Evolutionary conservation across 2,113 vertebrate genomes (phyloP).

Genomic region (Motacilla tschutschensis): DNA sequence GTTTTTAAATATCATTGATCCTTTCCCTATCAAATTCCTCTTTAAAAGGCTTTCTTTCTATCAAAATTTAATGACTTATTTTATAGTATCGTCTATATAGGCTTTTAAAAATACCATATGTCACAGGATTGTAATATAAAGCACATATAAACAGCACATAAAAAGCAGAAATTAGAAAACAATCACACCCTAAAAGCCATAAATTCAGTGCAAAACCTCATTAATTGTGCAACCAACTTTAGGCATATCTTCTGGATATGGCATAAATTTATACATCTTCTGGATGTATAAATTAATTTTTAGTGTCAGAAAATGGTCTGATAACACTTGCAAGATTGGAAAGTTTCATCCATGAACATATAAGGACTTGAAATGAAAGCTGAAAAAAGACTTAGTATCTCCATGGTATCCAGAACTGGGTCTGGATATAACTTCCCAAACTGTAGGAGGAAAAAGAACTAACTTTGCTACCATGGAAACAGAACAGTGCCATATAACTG

Average conservation of each 20-base stretch:
- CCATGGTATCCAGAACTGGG: conserved; percentile 26
- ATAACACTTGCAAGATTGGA: background rate
- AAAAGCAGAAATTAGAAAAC: background rate
- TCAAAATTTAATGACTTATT: background rate
- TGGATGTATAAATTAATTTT: background rate
- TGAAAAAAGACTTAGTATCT: conserved; percentile 13
- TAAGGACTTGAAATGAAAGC: background rate
- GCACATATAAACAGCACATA: background rate
- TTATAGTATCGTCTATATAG: background rate
- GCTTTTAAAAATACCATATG: background rate
- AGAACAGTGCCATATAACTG: background rate
- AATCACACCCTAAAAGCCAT: background rate
- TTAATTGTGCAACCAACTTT: background rate
- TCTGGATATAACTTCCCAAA: conserved; percentile 36
- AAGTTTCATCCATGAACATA: background rate
- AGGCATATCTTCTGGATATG: background rate
- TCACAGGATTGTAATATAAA: background rate
- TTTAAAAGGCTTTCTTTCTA: background rate
- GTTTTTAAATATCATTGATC: background rate
- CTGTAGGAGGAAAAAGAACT: background rate
- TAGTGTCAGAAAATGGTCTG: background rate
- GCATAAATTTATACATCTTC: no score
- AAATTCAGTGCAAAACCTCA: background rate
- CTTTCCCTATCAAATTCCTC: background rate
- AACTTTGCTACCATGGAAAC: conserved; percentile 48